Evolutionary conservation across 2,113 vertebrate genomes (phyloP).

Genomic region (Ceyx cyanopectus): DNA sequence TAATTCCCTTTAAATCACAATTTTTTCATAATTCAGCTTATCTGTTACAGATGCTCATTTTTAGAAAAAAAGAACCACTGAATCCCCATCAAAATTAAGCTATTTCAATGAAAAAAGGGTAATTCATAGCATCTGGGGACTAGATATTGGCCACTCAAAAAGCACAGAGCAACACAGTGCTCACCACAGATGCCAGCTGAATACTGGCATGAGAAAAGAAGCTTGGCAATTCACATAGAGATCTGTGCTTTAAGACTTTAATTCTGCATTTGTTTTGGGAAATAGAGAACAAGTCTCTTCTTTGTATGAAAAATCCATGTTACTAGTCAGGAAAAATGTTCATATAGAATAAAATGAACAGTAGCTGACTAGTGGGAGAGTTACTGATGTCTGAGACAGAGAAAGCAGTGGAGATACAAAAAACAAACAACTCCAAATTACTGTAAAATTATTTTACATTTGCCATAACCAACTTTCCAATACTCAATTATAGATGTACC

Average conservation of each 20-base stretch:
- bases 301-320: neutral
- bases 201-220: neutral
- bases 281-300: neutral
- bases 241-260: neutral
- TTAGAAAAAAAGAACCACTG: neutral
- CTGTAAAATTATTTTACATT: constrained; percentile 1
- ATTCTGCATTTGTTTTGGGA: neutral
- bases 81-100: neutral
- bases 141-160: neutral
- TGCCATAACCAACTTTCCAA: constrained; percentile 56
- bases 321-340: neutral
- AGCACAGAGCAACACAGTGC: neutral
- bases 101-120: neutral
- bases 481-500: constrained; percentile 21
- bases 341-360: neutral
- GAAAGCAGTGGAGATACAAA: constrained; percentile 9
- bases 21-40: neutral
- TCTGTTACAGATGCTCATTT: constrained; percentile 25
- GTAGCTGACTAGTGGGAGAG: neutral
- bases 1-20: neutral
- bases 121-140: neutral
- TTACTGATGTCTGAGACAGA: neutral
- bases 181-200: neutral
- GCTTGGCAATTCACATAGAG: neutral
- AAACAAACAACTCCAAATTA: constrained; percentile 54